These are phyloP conservation scores for Scopus umbretta DNA, from an alignment of 2,113 vertebrate genomes.

Conservation along the genomic window DNA sequence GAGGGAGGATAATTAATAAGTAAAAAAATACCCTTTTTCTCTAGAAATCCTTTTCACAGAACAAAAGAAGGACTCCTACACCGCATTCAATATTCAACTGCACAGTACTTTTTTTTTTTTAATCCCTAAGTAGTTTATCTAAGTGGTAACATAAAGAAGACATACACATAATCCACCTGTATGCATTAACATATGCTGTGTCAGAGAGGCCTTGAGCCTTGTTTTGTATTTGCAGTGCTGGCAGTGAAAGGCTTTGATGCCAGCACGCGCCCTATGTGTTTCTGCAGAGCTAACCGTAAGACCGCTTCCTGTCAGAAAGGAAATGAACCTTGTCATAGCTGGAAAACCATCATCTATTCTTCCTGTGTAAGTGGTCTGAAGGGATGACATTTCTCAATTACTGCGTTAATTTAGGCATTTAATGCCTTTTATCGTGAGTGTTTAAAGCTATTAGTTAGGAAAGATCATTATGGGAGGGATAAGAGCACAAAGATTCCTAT, in stretches of 20 bases:
- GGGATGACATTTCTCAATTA: background rate
- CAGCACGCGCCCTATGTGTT: slow-evolving; percentile 66
- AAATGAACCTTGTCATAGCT: slow-evolving; percentile 26
- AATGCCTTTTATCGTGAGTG: background rate
- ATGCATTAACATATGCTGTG: slow-evolving; percentile 64
- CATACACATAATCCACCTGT: slow-evolving; percentile 23
- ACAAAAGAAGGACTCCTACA: background rate
- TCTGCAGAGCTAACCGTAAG: slow-evolving; percentile 64
- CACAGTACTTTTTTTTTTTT: background rate
- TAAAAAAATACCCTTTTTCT: background rate
- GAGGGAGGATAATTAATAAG: background rate
- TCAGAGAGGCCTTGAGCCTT: slow-evolving; percentile 69
- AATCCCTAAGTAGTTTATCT: background rate
- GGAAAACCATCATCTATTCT: background rate
- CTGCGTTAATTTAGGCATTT: background rate
- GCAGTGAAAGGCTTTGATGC: slow-evolving; percentile 67
- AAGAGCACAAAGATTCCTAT: background rate
- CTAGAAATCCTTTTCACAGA: background rate
- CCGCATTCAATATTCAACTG: background rate
- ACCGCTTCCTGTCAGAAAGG: slow-evolving; percentile 69
- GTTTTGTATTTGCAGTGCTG: slow-evolving; percentile 58
- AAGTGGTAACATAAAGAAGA: background rate
- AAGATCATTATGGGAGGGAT: background rate
- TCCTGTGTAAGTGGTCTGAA: background rate
- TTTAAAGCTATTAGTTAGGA: background rate